Evolutionary conservation across 2,113 vertebrate species (phyloP).

Genomic region (Guaruba guarouba): DNA sequence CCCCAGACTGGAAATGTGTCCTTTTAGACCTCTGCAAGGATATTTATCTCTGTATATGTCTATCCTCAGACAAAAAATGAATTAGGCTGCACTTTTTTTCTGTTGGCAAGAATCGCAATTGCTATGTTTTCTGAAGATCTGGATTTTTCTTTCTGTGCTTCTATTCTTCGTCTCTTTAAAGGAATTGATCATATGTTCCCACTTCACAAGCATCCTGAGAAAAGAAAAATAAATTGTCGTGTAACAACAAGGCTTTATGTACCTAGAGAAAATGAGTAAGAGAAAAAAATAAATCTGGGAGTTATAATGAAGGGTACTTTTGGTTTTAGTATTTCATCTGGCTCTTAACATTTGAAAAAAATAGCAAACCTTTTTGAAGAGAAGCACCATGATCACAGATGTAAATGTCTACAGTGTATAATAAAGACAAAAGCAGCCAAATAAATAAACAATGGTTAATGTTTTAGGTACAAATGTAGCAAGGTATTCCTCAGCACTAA

Average conservation of each 20-base stretch:
- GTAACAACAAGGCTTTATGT: neutral
- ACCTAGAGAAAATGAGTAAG: neutral
- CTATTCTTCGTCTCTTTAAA: neutral
- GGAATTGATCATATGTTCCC: neutral
- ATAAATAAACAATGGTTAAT: neutral
- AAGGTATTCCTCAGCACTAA: neutral
- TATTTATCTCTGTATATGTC: neutral
- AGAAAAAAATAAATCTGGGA: neutral
- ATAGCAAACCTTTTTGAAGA: neutral
- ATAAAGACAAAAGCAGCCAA: neutral
- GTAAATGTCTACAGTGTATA: neutral
- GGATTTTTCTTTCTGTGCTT: neutral
- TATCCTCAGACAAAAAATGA: neutral
- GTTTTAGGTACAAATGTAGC: neutral
- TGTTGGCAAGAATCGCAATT: neutral
- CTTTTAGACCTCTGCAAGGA: neutral
- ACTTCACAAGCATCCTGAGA: neutral
- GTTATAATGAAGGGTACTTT: neutral
- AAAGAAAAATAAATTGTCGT: neutral
- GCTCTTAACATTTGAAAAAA: neutral
- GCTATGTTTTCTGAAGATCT: neutral
- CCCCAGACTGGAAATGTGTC: neutral
- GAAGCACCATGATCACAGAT: neutral
- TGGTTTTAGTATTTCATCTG: neutral
- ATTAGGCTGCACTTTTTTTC: rapidly evolving